Percentiles rank a stretch among this genome's conserved stretches.
phyloP scores from a whole-genome alignment of 2,797 vertebrate genomes.

The Carapus acus region DNA sequence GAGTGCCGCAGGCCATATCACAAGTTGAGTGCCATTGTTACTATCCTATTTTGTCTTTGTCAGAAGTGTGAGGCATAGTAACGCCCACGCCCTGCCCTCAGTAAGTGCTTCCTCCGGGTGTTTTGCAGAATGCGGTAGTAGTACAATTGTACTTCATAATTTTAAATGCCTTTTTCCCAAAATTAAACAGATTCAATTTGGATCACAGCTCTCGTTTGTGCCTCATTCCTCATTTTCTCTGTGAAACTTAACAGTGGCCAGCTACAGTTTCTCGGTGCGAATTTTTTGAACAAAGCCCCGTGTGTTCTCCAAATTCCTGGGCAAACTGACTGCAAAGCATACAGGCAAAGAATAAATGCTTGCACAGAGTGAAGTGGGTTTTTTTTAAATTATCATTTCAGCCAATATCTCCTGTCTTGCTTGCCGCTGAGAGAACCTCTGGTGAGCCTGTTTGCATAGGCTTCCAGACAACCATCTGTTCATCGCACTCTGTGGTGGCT shows the following conservation, averaged over 20 bases:
- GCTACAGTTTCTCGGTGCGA: neutral
- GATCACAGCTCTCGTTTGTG: conserved; percentile 9
- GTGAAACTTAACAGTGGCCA: too few species aligned
- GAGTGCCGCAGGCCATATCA: neutral
- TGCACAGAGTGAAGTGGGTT: too few species aligned
- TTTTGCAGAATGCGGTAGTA: conserved; percentile 39
- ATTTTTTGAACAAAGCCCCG: neutral
- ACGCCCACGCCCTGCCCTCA: conserved; percentile 14
- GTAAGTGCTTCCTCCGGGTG: conserved; percentile 17
- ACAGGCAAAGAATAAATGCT: neutral
- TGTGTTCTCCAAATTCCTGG: neutral
- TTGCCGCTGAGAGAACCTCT: too few species aligned
- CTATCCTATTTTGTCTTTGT: conserved; percentile 2
- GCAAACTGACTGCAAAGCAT: neutral
- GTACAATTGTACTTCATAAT: conserved; percentile 48
- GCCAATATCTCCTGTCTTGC: neutral
- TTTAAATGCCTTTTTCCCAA: conserved; percentile 43
- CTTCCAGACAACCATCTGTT: neutral
- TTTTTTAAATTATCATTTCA: too few species aligned
- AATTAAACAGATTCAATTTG: conserved; percentile 50
- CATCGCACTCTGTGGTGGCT: neutral
- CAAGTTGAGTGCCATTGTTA: conserved; percentile 9
- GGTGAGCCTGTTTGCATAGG: neutral
- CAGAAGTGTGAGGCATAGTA: conserved; percentile 11
- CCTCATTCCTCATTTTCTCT: neutral